Conservation (phyloP, 2,888 invertebrate genomes). For the Syrphus vitripennis region DNA sequence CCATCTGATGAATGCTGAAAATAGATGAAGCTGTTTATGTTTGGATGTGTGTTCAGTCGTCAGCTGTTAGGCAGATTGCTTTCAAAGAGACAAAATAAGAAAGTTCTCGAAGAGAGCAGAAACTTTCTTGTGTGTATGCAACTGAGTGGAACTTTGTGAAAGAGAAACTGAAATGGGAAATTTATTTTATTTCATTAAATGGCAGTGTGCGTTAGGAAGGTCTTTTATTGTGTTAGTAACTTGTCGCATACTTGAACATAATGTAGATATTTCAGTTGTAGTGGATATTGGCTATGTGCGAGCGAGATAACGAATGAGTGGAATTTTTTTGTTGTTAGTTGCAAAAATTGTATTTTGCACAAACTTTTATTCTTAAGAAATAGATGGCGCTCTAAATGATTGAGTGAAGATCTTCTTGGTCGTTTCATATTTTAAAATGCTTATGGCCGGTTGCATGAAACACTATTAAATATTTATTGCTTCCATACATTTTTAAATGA, state of each 20-base stretch:
- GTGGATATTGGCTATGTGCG: neutral
- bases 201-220: neutral
- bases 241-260: neutral
- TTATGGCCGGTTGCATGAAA: too few relatives aligned
- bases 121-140: neutral
- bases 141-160: neutral
- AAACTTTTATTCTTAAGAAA: neutral
- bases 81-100: neutral
- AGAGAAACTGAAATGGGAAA: neutral
- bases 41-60: neutral
- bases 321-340: neutral
- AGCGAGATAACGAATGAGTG: neutral
- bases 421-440: neutral
- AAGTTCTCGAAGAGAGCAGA: neutral
- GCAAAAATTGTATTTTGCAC: neutral
- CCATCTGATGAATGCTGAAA: slow-evolving; percentile 29
- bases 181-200: neutral
- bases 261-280: neutral
- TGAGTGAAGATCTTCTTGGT: neutral
- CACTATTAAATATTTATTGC: too few relatives aligned
- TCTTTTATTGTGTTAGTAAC: neutral
- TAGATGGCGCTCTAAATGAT: neutral
- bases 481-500: too few relatives aligned
- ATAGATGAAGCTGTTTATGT: slow-evolving; percentile 14
- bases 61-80: slow-evolving; percentile 20